Percentiles rank a stretch among this genome's conserved stretches.
Conservation (phyloP, 2,113 vertebrate genomes). For the Terrapene triunguis region DNA sequence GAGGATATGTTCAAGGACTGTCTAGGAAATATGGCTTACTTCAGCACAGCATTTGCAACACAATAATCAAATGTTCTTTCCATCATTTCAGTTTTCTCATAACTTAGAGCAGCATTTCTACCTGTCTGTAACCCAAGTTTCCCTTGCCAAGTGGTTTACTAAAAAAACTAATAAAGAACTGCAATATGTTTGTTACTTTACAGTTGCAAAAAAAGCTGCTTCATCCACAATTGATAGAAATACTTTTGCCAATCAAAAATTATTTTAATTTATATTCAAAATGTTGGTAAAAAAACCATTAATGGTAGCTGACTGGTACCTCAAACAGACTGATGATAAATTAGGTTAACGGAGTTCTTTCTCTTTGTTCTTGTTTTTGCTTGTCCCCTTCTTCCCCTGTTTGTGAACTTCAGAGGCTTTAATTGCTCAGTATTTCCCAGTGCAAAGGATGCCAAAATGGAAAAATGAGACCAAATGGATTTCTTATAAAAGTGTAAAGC, state of each 20-base stretch:
- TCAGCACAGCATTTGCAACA: constrained; percentile 51
- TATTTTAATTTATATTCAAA: constrained; percentile 41
- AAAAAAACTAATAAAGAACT: constrained; percentile 22
- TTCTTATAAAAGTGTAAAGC: constrained; percentile 60
- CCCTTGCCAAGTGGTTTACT: neutral
- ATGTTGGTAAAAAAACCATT: constrained; percentile 21
- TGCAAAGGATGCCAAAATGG: constrained; percentile 53
- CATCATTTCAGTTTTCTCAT: constrained; percentile 44
- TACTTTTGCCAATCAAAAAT: constrained; percentile 55
- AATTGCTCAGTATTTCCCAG: constrained; percentile 51
- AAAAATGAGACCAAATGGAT: constrained; percentile 63
- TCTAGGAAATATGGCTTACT: constrained; percentile 45
- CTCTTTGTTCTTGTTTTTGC: constrained; percentile 62
- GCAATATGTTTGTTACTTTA: constrained; percentile 30
- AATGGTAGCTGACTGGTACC: constrained; percentile 28
- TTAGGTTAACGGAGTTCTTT: neutral
- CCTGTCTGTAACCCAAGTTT: neutral
- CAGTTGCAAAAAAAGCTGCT: neutral
- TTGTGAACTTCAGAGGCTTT: constrained; percentile 58
- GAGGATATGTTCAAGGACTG: constrained; percentile 64
- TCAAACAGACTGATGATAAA: neutral
- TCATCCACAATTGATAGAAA: neutral
- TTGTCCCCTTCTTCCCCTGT: constrained; percentile 60
- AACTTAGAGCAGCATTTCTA: constrained; percentile 54
- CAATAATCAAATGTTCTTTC: constrained; percentile 55